phyloP scores from a whole-genome alignment of 2,797 vertebrate species.

The Parauchenoglanis ngamensis region DNA sequence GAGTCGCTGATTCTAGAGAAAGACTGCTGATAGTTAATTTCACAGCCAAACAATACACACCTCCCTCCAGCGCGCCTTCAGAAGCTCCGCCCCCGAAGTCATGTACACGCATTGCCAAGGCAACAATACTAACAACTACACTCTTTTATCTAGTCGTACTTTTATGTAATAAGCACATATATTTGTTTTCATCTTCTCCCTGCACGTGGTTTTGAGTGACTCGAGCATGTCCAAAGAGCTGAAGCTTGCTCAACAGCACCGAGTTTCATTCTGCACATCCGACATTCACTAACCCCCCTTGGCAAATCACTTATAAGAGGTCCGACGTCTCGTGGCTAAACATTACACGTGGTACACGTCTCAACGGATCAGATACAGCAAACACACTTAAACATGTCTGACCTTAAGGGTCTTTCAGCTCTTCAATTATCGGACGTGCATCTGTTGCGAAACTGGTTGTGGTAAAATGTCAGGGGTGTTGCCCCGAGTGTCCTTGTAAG shows the following conservation, averaged over 20 bases:
- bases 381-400: not conserved
- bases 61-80: no score
- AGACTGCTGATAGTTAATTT: no score
- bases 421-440: not conserved
- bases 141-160: no score
- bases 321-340: not conserved
- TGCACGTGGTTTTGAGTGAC: not conserved
- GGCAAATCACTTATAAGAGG: not conserved
- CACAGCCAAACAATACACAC: no score
- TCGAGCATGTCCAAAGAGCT: not conserved
- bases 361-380: constrained; percentile 11
- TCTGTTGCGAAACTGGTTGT: not conserved
- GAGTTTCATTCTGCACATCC: not conserved
- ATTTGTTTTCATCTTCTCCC: no score
- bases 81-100: no score
- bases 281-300: not conserved
- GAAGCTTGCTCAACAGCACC: not conserved
- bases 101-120: no score
- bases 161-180: no score
- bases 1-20: no score
- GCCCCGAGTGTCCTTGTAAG: not conserved
- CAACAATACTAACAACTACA: no score
- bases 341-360: constrained; percentile 17
- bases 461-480: not conserved
- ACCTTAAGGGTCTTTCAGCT: not conserved